Percentiles rank a stretch among this genome's conserved stretches.
phyloP scores from a whole-genome alignment of 2,797 vertebrate genomes.

The Fistularia commersonii region DNA sequence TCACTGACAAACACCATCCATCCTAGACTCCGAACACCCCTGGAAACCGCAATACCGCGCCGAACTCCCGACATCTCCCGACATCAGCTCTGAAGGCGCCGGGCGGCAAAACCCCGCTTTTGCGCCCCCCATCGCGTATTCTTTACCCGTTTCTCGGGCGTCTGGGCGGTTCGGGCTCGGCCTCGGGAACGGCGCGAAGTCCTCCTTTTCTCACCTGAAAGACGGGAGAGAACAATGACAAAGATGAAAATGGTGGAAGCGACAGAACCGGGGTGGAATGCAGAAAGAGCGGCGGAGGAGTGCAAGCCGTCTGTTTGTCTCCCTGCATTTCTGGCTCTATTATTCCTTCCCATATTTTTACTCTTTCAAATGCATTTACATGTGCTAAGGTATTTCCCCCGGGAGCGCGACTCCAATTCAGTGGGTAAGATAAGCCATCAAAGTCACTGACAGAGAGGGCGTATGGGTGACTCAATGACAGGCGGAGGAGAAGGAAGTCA shows the following conservation, averaged over 20 bases:
- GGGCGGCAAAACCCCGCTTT: too few relatives aligned
- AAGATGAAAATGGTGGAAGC: constrained; percentile 27
- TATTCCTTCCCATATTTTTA: constrained; percentile 62
- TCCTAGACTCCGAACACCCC: constrained; percentile 43
- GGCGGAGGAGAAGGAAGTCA: constrained; percentile 55
- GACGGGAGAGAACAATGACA: constrained; percentile 34
- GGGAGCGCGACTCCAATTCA: constrained; percentile 67
- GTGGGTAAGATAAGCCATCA: constrained; percentile 73
- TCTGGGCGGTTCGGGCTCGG: constrained; percentile 20
- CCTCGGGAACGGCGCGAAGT: constrained; percentile 37
- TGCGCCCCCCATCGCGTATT: too few relatives aligned
- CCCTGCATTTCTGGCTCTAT: constrained; percentile 47
- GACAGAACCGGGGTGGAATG: constrained; percentile 7
- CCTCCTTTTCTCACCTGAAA: constrained; percentile 39
- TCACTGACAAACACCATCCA: constrained; percentile 71
- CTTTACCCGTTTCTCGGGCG: too few relatives aligned
- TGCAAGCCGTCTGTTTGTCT: constrained; percentile 41
- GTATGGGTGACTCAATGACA: constrained; percentile 67
- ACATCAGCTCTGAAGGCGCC: constrained; percentile 22
- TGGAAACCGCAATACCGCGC: constrained; percentile 20
- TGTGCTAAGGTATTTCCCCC: constrained; percentile 71
- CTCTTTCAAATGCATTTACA: constrained; percentile 69
- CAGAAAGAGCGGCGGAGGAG: constrained; percentile 13
- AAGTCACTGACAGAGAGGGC: constrained; percentile 72
- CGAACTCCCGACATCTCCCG: constrained; percentile 25